Evolutionary conservation across 1,140 invertebrate species (phyloP), one percentile per base, ranked within the genome.

Genomic region (Zaprionus taronus): DNA sequence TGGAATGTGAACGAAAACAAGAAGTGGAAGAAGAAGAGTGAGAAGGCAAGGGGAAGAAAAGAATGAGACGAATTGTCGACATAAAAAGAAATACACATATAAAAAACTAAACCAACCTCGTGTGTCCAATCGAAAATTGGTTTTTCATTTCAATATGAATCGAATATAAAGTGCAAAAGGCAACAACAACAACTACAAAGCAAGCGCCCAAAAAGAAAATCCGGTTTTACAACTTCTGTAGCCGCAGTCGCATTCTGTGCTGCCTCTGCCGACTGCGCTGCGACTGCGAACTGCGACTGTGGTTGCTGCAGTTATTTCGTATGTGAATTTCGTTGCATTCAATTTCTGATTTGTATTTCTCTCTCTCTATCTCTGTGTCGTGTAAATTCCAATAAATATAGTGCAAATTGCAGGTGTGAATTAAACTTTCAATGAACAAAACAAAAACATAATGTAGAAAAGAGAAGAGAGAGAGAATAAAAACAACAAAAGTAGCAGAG

Each of bases 191-290:
- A 72, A 65, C 58, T 36, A 73, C 68, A 66, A 57, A n/a, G 51
- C 56, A 55, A 82, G 80, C 72, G 79, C 81, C 81, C 79, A 90
- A 89, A 90, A 90, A 83, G 81, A 90, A 90, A 90, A 90, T 90
- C 85, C 85, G 85, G 85, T 90, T 90, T 90, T 90, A 90, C 85
- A 90, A 91, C 85, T 90, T 90, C 79, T 85, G 62, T 67, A 28
- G 49, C 72, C 53, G 41, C 17, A 53, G 24, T 56, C 61, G 75
- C 75, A 61, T 58, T 58, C 65, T 57, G 62, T 57, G 69, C 28
- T 58, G 66, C 55, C 28, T 51, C 61, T 71, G 66, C 31, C 31
- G 31, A 34, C 31, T 11, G 31, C 9, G 31, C 31, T 3, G 31
- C 31, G 31, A 34, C 31, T 11, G 28, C 28, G 2, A 31, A 31